These are phyloP conservation scores for Gryon sp. DNA, from an alignment of 1,140 invertebrate species.

Conservation along the genomic window DNA sequence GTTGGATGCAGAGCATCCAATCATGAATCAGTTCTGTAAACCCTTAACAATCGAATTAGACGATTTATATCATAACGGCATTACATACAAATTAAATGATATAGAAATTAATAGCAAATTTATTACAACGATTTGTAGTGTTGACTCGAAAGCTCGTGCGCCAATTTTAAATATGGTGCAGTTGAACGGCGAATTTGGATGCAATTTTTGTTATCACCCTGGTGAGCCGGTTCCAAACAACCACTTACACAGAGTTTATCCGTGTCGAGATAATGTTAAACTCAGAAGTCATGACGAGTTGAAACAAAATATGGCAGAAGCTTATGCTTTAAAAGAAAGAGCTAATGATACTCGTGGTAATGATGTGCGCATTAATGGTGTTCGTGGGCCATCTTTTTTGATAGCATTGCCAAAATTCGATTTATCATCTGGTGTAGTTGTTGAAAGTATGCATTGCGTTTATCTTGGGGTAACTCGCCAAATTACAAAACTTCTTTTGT, in stretches of 20 bases:
- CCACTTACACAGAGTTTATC: no score
- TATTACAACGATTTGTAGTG: neutral
- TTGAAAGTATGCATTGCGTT: slow-evolving; percentile 2
- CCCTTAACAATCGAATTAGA: neutral
- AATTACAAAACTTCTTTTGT: neutral
- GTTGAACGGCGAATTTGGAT: slow-evolving; percentile 8
- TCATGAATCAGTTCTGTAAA: neutral
- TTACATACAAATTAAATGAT: neutral
- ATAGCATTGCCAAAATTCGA: slow-evolving; percentile 4
- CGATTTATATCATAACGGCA: neutral
- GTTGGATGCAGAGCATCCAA: slow-evolving; percentile 4
- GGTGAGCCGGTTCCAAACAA: no score
- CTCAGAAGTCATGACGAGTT: no score
- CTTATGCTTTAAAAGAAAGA: no score
- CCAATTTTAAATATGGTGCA: neutral
- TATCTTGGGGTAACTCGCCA: neutral
- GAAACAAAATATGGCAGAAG: no score
- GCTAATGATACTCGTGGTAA: no score
- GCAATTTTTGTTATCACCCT: slow-evolving; percentile 17
- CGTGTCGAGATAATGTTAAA: no score
- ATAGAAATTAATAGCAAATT: no score
- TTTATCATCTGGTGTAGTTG: neutral
- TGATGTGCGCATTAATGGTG: neutral
- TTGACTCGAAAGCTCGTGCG: slow-evolving; percentile 14
- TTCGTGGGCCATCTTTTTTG: slow-evolving; percentile 18